Base-by-base conservation (phyloP, 2,888 invertebrate species). In the Pyralis farinalis region DNA sequence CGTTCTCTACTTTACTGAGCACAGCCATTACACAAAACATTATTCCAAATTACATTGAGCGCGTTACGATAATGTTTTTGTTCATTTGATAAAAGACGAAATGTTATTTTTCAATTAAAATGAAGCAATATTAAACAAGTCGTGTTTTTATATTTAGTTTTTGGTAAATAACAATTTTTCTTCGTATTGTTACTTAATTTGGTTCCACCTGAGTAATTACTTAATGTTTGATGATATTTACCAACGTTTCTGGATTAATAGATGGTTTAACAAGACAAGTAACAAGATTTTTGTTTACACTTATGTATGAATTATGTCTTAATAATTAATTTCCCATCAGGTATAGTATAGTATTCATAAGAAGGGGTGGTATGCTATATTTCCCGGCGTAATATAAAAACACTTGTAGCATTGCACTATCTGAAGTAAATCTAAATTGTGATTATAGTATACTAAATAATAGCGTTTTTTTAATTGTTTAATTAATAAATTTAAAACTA, bases 41-140 rank as follows among this genome's bases (percentile, higher is more conserved):
- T 82, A 81, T 80, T 80, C 70, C 71, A 81, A 82, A 82, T 81
- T 79, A 76, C 78, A 76, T 73, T 63, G 70, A 72, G 65, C 68
- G 63, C 70, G 71, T 75, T 69, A 71, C 76, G 69, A 76, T 77
- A 72, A 77, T 74, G 75, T 71, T 72, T 67, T 71, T 69, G 68
- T 75, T 76, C 71, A 72, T 75, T 77, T 75, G 69, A 74, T 72
- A 71, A 72, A 66, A 68, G 63, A 68, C 61, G 60, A 62, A 69
- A 61, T 64, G 63, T 69, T 74, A 69, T 66, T 70, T 68, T 71
- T 70, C 61, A 70, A 71, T 72, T 72, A 67, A 60, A 44, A 35
- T 42, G 41, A 46, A 49, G 55, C 55, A 51, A 50, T 57, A 55
- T 57, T 54, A 55, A 44, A 46, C 12, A 40, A 51, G 53, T 46